Evolutionary conservation across 2,888 invertebrate genomes (phyloP), one percentile per base, ranked within the genome.

Genomic region (Synergus laeviventris): DNA sequence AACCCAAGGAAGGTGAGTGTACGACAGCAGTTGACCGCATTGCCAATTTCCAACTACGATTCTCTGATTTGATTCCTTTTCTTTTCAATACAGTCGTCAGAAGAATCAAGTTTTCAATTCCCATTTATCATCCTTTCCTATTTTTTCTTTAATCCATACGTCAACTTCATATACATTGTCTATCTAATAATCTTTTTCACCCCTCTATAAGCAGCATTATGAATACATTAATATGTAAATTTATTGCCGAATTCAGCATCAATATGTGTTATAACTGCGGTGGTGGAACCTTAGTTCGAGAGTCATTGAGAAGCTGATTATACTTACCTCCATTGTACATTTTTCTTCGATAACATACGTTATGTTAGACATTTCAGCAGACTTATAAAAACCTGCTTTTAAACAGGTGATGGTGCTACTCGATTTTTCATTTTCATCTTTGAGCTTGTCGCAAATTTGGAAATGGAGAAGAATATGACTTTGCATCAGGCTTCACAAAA

Each of bases 1-100:
- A 90, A 77, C 87, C 90, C 84, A 90, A 89, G 85, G 90, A 90
- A 90, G 90, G 90, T 90, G 90, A 90, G 90, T 89, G 87, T 88
- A 81, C 82, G 82, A 59, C 31, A 66, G 81, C 77, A 79, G 16
- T 66, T 45, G 66, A 70, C 31, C 45, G 70, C 70, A 70, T 70
- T 70, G 49, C 42, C 70, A 70, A 49, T 45, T 66, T 42, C 24
- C 24, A 49, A 70, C 45, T 24, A 49, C 5, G 9, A 49, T 42
- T 21, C 21, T 14, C 42, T 45, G 42, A 66, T 21, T 24, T 16
- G 16, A 66, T 24, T 14, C 5, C 21, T 18, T 24, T 42, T 38
- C 9, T 49, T n/a, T 56, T 56, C 12, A 56, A 21, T 21, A 76
- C 76, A 76, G 38, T 76, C 56, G 14, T 31, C 21, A 49, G 49